Conservation (phyloP, 1,140 invertebrate genomes). For the Drosophila murphyi region DNA sequence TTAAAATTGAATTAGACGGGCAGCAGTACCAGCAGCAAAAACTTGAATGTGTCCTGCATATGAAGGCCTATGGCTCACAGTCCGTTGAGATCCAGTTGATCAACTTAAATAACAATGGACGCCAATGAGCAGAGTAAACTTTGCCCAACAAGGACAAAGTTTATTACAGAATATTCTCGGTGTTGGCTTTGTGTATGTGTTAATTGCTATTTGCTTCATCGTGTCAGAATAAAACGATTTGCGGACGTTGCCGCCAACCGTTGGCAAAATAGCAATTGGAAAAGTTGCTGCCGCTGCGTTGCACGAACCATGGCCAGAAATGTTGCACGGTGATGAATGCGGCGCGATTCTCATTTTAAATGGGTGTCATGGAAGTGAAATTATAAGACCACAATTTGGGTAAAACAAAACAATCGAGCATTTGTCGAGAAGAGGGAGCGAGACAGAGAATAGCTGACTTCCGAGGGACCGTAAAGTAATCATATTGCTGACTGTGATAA, state of each 20-base stretch:
- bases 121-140: conserved; percentile 24
- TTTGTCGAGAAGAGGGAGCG: too few relatives aligned
- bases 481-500: conserved; percentile 12
- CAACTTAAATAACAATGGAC: conserved; percentile 30
- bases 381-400: conserved; percentile 67
- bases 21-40: conserved; percentile 14
- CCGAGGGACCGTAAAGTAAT: neutral
- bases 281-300: conserved; percentile 27
- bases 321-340: conserved; percentile 28
- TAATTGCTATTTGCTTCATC: conserved; percentile 58
- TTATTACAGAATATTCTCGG: conserved; percentile 9
- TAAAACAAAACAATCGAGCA: neutral
- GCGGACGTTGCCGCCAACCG: conserved; percentile 25
- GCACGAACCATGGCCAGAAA: conserved; percentile 22
- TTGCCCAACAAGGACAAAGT: conserved; percentile 40
- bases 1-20: conserved; percentile 68
- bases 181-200: conserved; percentile 11
- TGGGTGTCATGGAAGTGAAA: conserved; percentile 58
- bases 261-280: conserved; percentile 31
- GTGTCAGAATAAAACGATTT: conserved; percentile 40
- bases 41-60: conserved; percentile 26
- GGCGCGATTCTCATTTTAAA: conserved; percentile 27
- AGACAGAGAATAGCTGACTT: too few relatives aligned
- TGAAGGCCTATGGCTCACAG: conserved; percentile 24
- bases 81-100: neutral